Base-by-base conservation (phyloP, 2,797 vertebrate species). In the Cephalopachus bancanus region DNA sequence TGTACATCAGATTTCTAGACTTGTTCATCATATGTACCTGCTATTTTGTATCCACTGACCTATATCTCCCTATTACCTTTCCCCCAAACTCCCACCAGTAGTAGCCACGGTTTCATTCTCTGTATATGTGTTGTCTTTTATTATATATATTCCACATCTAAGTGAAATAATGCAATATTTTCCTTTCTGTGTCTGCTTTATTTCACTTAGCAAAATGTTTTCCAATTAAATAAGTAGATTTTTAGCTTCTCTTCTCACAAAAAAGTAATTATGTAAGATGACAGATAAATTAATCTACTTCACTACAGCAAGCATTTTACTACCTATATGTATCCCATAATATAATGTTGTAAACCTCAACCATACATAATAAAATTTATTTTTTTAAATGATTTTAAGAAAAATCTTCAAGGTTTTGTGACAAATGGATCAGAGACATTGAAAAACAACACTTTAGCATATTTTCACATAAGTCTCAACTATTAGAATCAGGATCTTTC, bases 401-500 rank as follows among this genome's bases (percentile, higher is more conserved):
- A 83, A 64, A 83, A 83, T 53, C 55, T 55, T n/a, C 28, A 78
- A 55, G 75, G 1, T 55, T 78, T 78, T 53, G 24, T 76, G 37
- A 67, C 30, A 44, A 69, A 62, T 11, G 55, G 17, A 90, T 74
- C 65, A 72, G 4, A 75, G 51, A 86, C 51, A 67, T 15, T 44
- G 57, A 53, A 19, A 93, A 84, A 78, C 12, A 51, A 81, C 16
- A 81, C 2, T 30, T 81, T 4, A 91, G 44, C 28, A 65, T 37
- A 92, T 10, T 95, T 94, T 95, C 51, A 88, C 59, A 19, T 30
- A 51, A 81, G 28, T 60, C 22, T 74, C 22, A 92, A 67, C 51
- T 59, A 75, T 44, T 30, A 91, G 16, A 49, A 64, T 37, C 1
- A 57, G 80, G 19, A 78, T 59, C 17, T 71, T 74, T 75, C 65